Evolutionary conservation across 2,888 invertebrate species (phyloP), one percentile per base, ranked within the genome.

Genomic region (Spodoptera picta): DNA sequence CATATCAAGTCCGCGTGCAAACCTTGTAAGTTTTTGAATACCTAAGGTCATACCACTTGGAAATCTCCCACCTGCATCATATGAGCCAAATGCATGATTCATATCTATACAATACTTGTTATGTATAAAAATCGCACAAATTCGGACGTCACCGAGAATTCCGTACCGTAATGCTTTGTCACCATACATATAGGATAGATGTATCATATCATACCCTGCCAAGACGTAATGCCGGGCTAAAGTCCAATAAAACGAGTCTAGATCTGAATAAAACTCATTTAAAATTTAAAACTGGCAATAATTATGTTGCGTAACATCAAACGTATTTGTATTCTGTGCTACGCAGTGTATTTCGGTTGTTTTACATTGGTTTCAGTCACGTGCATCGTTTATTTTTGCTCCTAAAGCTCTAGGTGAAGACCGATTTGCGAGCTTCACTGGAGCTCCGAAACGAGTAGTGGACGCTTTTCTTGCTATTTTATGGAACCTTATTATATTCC

Each of bases 301-400:
- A 75, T 75, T 63, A 73, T 58, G 62, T 85, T 84, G 73, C 79
- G 80, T 83, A 85, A 86, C 73, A 72, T 75, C 51, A 68, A 70
- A 75, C 79, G 77, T 75, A 71, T 85, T 84, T 83, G 79, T 70
- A 55, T 82, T 83, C 75, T 83, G 75, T 78, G 75, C 74, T 79
- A 81, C 82, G 75, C 67, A 75, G 77, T 84, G 82, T 88, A 90
- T 89, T 89, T 89, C 81, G 78, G 87, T 83, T 82, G 79, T 83
- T 82, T 83, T 75, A 77, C 74, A 77, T 71, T 67, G 54, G 65
- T 54, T 59, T 65, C 69, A 75, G 80, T 90, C 89, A 89, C 92
- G 90, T 86, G 90, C 42, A 61, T 23, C 58, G 84, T 88, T 90
- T 92, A 91, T 92, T 91, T 92, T 88, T 77, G 86, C 79, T 78